Conservation (phyloP, 2,113 vertebrate species). For the Circaetus cinerascens region DNA sequence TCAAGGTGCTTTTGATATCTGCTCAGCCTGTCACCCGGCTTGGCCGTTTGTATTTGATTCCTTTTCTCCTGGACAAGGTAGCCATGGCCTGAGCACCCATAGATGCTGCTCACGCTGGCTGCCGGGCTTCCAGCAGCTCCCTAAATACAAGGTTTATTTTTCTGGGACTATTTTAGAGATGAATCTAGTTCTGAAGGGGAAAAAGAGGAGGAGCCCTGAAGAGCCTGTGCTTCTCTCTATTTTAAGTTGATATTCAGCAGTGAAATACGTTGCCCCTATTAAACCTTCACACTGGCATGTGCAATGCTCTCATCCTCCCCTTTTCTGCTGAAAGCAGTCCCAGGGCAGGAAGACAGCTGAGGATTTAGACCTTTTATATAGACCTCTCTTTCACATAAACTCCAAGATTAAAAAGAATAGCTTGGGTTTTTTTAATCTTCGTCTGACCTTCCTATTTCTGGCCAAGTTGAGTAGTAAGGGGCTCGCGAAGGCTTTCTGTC, state of each 20-base stretch:
- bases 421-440: background rate
- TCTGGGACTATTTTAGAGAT: background rate
- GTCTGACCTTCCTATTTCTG: background rate
- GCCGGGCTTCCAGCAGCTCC: background rate
- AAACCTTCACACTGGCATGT: background rate
- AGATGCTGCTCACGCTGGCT: background rate
- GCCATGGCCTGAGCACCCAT: background rate
- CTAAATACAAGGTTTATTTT: background rate
- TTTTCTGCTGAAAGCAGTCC: background rate
- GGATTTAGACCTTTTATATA: background rate
- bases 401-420: background rate
- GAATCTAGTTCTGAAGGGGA: background rate
- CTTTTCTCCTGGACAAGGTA: background rate
- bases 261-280: background rate
- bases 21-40: background rate
- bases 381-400: background rate
- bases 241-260: background rate
- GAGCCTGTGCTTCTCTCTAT: background rate
- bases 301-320: background rate
- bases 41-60: fast-evolving
- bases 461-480: background rate
- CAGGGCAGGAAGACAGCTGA: background rate
- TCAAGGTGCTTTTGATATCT: background rate
- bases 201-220: background rate
- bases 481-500: background rate